Evolutionary conservation across 2,888 invertebrate species (phyloP), one percentile per base, ranked within the genome.

Genomic region (Ochropleura plecta): DNA sequence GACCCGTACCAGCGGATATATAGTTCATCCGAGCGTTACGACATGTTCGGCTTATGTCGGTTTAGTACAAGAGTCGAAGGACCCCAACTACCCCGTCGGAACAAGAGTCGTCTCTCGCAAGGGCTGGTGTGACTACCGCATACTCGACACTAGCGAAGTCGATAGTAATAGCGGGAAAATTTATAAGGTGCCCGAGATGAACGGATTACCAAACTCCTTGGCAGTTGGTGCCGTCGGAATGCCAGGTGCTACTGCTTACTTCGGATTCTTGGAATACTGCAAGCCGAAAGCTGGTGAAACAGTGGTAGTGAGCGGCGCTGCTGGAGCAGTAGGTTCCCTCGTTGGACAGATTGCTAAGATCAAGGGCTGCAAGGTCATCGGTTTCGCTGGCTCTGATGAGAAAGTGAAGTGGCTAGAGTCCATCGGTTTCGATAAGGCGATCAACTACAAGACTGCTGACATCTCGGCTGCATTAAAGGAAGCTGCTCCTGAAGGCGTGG

Each of bases 291-390:
- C 96, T 10, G 98, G 98, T 1, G 98, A 98, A 89, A 97, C 97
- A 0, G 97, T 98, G 0, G 97, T 98, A 0, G 97, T 98, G 5
- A 97, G 97, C 3, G 97, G 97, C 0, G 98, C 98, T 5, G 98
- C 98, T 1, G 98, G 98, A 8, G 98, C 98, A 12, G 98, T 98
- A 5, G 98, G 98, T 5, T 97, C 97, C 76, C 91, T 97, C 14
- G 98, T 98, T 0, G 98, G 98, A 10, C 98, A 98, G 92, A 97
- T 98, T 73, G 98, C 97, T 0, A 98, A 98, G 91, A 97, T 98
- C 55, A 97, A 97, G 93, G 97, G 97, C 82, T 94, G 93, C 83
- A 92, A 81, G 82, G 95, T 98, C 0, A 97, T 98, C 82, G 98
- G 98, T 0, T 97, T 98, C 86, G 97, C 98, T 44, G 98, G 98